phyloP scores from a whole-genome alignment of 2,888 invertebrate species.

The Melieria picta region DNA sequence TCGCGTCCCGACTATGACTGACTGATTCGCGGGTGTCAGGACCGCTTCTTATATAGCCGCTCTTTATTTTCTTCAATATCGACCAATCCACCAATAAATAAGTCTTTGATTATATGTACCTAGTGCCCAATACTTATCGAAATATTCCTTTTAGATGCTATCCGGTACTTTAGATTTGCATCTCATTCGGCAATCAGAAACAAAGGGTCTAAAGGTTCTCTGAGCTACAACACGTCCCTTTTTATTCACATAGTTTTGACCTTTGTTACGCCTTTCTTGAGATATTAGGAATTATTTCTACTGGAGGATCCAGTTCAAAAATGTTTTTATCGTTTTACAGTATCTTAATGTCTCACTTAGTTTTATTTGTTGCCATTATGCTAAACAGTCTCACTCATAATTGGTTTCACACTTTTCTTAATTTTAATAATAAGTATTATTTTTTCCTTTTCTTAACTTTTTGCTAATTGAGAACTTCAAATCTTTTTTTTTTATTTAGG shows the following conservation, averaged over 20 bases:
- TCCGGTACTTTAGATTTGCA: conserved; percentile 31
- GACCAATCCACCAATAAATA: conserved; percentile 32
- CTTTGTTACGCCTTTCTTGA: conserved; percentile 13
- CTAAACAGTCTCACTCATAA: no score
- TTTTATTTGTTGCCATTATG: no score
- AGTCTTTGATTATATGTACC: conserved; percentile 33
- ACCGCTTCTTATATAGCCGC: conserved; percentile 29
- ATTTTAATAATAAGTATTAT: no score
- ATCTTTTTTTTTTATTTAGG: no score
- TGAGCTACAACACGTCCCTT: conserved; percentile 19
- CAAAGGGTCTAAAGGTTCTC: conserved; percentile 26
- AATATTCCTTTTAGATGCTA: conserved; percentile 22
- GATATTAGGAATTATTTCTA: no score
- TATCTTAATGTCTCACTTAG: no score
- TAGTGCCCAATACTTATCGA: conserved; percentile 33
- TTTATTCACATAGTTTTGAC: conserved; percentile 20
- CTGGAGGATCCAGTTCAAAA: no score
- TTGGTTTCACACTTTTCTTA: no score
- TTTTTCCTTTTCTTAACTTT: no score
- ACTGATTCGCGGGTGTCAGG: conserved; percentile 4
- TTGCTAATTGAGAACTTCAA: no score
- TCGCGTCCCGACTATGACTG: no score
- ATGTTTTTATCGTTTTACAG: no score
- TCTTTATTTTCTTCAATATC: conserved; percentile 33
- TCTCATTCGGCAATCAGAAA: conserved; percentile 33